Evolutionary conservation across 2,888 invertebrate genomes (phyloP), one percentile per base, ranked within the genome.

Genomic region (Metallyticus violacea): DNA sequence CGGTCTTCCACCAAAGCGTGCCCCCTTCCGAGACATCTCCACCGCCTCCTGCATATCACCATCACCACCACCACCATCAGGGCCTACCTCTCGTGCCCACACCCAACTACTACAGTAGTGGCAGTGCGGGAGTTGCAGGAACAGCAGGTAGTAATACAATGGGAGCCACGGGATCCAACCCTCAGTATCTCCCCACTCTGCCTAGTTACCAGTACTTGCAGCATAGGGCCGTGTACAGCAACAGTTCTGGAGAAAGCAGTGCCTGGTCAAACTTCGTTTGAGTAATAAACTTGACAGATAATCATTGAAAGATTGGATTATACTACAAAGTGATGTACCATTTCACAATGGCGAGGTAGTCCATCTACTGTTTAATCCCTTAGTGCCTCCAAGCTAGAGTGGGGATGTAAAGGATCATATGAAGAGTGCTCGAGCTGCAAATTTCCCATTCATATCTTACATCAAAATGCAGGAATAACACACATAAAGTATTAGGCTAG

Each of bases 1-100:
- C 40, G 9, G 40, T 89, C 0, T 93, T 92, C 90, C 93, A 85
- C 28, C 86, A 84, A 22, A 77, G 79, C 3, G 26, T n/a, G 2
- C 7, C 81, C 25, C 25, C 76, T 27, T 22, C 84, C 22, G 30
- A 82, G 7, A 30, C 28, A 5, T 83, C 83, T 15, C 26, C 81
- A 7, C 25, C 81, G 2, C 25, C 81, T 4, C 77, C 82, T 22
- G 26, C 81, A 7, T 29, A 77, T 27, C 26, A 83, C 27, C 27
- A 29, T n/a, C 87, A 87, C 83, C 28, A 77, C 26, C 26, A 83
- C 22, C 27, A 29, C 26, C 87, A 87, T 81, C 87, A 85, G 40
- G 40, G 27, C 26, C 79, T 83, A 26, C 85, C 86, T 1, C 26
- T 78, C 2, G 27, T 85, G 26, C 79, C 87, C 6, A 77, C 88